Evolutionary conservation across 2,113 vertebrate species (phyloP), one percentile per base, ranked within the genome.

Genomic region (Phylloscopus trochiloides): DNA sequence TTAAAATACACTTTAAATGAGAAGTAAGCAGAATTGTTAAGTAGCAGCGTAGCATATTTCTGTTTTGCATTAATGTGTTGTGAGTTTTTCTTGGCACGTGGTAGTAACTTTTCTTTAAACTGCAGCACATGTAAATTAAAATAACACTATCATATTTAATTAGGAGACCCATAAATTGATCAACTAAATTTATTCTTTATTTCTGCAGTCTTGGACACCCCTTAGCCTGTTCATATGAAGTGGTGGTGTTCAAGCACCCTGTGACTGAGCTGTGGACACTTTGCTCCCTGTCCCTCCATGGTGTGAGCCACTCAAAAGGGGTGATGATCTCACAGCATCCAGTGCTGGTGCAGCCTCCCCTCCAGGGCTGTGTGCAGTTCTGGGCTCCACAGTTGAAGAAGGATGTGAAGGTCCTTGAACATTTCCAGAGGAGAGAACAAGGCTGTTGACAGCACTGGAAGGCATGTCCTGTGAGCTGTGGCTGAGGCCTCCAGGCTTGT

Each of bases 291-390:
- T 72, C 32, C 15, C 75, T 66, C 45, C 6, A 13, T 9, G 42
- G 17, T 22, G 13, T n/a, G 67, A 84, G 9, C 22, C 12, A 1
- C n/a, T 43, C 45, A 5, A 6, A 29, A 25, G 34, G 9, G 34
- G 40, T 1, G 18, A 36, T 77, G 26, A 5, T 25, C 51, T 22
- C 4, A 0, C 51, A 17, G 29, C 6, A 5, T 28, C 28, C 57
- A 40, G n/a, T 0, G 0, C 32, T 86, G 67, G 3, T 18, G 52
- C 7, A 4, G 29, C 38, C 45, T 52, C 51, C 14, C 15, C 52
- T 28, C 3, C 7, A 17, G 17, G 20, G 12, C 52, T 32, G 17
- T 10, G 21, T 17, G 54, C 67, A 43, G 2, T 29, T 86, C 54
- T 48, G 47, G 12, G 8, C 25, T 40, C 17, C 32, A 17, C 51